These are phyloP conservation scores for Acanthococcus lagerstroemiae DNA, from an alignment of 2,888 invertebrate genomes.

Conservation along the genomic window DNA sequence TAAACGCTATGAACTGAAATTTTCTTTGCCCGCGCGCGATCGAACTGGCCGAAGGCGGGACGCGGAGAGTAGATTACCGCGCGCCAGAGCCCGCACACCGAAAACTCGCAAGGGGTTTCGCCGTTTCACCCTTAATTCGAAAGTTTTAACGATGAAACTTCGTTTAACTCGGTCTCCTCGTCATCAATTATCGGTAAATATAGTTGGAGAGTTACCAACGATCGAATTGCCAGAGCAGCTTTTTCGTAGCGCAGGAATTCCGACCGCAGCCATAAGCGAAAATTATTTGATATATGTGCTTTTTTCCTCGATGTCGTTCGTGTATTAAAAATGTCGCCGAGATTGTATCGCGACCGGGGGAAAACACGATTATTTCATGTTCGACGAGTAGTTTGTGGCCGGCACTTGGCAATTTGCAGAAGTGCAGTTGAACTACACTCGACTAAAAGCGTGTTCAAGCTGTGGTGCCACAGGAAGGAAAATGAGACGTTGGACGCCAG, in stretches of 20 bases:
- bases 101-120: slow-evolving; percentile 17
- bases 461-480: too few species aligned
- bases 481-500: too few species aligned
- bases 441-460: too few species aligned
- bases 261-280: slow-evolving; percentile 4
- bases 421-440: too few species aligned
- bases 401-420: too few species aligned
- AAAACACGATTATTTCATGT: too few species aligned
- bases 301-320: too few species aligned
- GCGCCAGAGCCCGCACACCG: not conserved
- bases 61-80: too few species aligned
- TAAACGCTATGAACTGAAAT: slow-evolving; percentile 23
- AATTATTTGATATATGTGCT: not conserved
- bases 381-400: too few species aligned
- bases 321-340: too few species aligned
- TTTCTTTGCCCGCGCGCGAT: slow-evolving; percentile 3
- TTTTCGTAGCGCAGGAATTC: not conserved
- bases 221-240: slow-evolving; percentile 17
- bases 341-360: too few species aligned
- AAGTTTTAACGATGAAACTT: slow-evolving; percentile 31
- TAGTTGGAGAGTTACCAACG: slow-evolving; percentile 29
- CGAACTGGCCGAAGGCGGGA: not conserved
- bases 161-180: slow-evolving; percentile 23
- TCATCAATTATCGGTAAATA: slow-evolving; percentile 30
- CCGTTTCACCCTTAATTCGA: slow-evolving; percentile 17